phyloP scores from a whole-genome alignment of 2,797 vertebrate species.

The Delichon dasypus region DNA sequence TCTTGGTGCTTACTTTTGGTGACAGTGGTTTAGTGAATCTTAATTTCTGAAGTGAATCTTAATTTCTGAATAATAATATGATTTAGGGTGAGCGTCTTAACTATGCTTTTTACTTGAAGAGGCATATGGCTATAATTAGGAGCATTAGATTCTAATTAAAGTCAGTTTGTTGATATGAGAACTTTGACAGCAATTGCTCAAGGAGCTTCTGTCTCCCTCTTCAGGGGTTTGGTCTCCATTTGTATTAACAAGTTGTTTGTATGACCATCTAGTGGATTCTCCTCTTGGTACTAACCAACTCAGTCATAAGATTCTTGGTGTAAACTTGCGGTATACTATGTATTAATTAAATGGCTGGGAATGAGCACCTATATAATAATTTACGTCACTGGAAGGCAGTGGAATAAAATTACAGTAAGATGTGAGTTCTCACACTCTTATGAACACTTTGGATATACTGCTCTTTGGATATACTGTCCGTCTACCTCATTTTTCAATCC shows the following conservation, averaged over 20 bases:
- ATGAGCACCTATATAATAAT: background rate
- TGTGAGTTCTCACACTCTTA: background rate
- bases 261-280: background rate
- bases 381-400: background rate
- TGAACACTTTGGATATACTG: background rate
- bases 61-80: background rate
- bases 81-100: background rate
- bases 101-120: background rate
- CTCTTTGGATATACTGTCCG: background rate
- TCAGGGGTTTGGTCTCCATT: background rate
- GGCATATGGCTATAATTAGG: background rate
- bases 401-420: background rate
- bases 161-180: background rate
- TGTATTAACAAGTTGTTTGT: background rate
- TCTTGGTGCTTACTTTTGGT: background rate
- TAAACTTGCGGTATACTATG: background rate
- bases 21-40: background rate
- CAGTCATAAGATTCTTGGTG: background rate
- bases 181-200: background rate
- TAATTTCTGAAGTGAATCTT: background rate
- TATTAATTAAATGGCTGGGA: background rate
- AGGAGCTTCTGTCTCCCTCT: background rate
- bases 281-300: background rate
- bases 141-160: background rate
- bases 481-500: background rate